These are phyloP conservation scores for Anoncus sp. DNA, from an alignment of 2,888 invertebrate species.

Conservation along the genomic window DNA sequence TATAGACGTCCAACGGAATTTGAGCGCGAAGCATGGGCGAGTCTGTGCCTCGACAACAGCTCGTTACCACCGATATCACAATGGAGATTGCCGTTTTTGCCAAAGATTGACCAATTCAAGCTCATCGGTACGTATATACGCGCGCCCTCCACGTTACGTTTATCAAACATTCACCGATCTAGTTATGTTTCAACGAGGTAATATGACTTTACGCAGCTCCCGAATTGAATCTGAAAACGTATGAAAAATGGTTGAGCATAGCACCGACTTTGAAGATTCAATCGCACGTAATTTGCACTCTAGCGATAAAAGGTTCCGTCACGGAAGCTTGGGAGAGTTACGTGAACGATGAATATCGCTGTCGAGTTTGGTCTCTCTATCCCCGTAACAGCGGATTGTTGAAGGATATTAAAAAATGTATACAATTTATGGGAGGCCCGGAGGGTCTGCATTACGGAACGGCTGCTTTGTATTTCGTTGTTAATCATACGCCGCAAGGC, in stretches of 20 bases:
- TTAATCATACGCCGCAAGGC: constrained; percentile 81
- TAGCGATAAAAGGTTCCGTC: constrained; percentile 83
- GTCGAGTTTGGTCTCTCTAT: constrained; percentile 70
- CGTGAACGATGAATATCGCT: constrained; percentile 39
- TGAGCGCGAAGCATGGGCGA: constrained; percentile 84
- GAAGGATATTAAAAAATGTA: constrained; percentile 75
- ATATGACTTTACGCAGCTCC: constrained; percentile 70
- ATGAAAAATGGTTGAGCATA: constrained; percentile 83
- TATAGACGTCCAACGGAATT: constrained; percentile 81
- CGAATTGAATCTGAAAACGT: constrained; percentile 84
- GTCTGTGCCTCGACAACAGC: constrained; percentile 81
- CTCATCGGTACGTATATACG: constrained; percentile 80
- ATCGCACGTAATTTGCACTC: constrained; percentile 83
- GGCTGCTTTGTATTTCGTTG: constrained; percentile 80
- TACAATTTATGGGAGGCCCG: constrained; percentile 71
- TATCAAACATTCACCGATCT: too few species aligned
- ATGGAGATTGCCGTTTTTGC: constrained; percentile 84
- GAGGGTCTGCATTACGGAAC: constrained; percentile 75
- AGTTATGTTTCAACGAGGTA: not conserved
- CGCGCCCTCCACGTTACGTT: too few species aligned
- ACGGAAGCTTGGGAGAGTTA: constrained; percentile 69
- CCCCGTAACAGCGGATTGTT: constrained; percentile 72
- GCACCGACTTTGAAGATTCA: constrained; percentile 81
- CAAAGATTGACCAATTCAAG: constrained; percentile 82
- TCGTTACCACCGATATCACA: constrained; percentile 83